These are phyloP conservation scores for Drosophila basisetae DNA, from an alignment of 2,888 invertebrate species.

Conservation along the genomic window DNA sequence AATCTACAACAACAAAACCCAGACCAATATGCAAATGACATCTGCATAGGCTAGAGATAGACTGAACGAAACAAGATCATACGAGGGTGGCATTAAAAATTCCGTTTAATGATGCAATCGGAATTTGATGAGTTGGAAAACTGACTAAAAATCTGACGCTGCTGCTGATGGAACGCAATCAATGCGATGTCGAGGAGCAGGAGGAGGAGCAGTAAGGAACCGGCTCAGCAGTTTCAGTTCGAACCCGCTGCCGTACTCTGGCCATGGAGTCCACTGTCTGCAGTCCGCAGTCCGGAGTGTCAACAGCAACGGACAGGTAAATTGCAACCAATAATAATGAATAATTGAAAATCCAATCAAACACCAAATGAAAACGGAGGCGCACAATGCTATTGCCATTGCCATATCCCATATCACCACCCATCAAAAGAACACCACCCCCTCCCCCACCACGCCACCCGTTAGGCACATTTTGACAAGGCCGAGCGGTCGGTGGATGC, in stretches of 20 bases:
- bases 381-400: slow-evolving; percentile 37
- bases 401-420: slow-evolving; percentile 37
- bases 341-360: slow-evolving; percentile 86
- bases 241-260: slow-evolving; percentile 1
- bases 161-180: slow-evolving; percentile 67
- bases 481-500: slow-evolving; percentile 39
- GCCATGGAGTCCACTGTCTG: background rate
- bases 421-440: slow-evolving; percentile 4
- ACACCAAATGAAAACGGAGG: slow-evolving; percentile 83
- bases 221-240: slow-evolving; percentile 1
- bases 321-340: slow-evolving; percentile 85
- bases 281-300: slow-evolving; percentile 12
- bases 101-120: slow-evolving; percentile 83
- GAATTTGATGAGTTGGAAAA: slow-evolving; percentile 81
- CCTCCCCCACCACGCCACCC: background rate
- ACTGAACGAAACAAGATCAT: slow-evolving; percentile 20
- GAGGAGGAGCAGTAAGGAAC: background rate
- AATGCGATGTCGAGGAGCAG: slow-evolving; percentile 59
- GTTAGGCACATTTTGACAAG: slow-evolving; percentile 51
- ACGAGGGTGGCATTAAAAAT: slow-evolving; percentile 71
- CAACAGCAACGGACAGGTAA: slow-evolving; percentile 65
- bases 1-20: background rate
- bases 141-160: slow-evolving; percentile 48
- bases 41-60: slow-evolving; percentile 11
- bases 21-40: slow-evolving; percentile 26